Evolutionary conservation across 1,140 invertebrate genomes (phyloP), one percentile per base, ranked within the genome.

Genomic region (Pseudomyrmex sp.): DNA sequence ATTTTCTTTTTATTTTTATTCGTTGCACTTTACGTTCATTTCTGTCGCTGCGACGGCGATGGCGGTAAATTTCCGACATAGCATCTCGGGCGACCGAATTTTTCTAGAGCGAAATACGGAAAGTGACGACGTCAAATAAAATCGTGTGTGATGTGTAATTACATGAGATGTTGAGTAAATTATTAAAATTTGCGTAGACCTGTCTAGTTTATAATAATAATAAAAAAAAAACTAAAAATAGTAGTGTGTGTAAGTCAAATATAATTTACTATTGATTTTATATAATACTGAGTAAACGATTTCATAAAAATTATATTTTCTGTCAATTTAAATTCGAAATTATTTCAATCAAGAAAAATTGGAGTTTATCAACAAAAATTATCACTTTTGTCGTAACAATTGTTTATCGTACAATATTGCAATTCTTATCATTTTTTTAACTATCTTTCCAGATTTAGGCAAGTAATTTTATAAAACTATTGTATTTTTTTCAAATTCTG

Each of bases 81-180:
- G 13, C 8, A 48, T 2, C 58, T 76, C 12, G 56, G 26, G 61
- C 54, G 84, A 84, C 13, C 26, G 10, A 8, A 52, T 73, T 82
- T 76, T 13, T 85, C 61, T 61, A 10, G 48, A 68, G 61, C 66
- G 48, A 76, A 82, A 85, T 68, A 88, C 76, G 48, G 48, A 79
- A 54, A 58, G 56, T 23, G 62, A 15, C 15, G 72, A 15, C 12
- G 72, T 20, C 8, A 79, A 69, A 26, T 44, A 26, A 7, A 13
- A 50, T 35, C 7, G 23, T 13, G 18, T 35, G 20, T n/a, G 66
- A 56, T 10, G 15, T 61, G 26, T 63, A 61, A 48, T 50, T 72
- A 18, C 10, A 20, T 2, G n/a, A 62, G 10, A 26, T 61, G 1
- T 26, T 58, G n/a, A 59, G 23, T 48, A 35, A n/a, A 46, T 35